phyloP scores from a whole-genome alignment of 2,797 vertebrate species.

The Channallabes apus region DNA sequence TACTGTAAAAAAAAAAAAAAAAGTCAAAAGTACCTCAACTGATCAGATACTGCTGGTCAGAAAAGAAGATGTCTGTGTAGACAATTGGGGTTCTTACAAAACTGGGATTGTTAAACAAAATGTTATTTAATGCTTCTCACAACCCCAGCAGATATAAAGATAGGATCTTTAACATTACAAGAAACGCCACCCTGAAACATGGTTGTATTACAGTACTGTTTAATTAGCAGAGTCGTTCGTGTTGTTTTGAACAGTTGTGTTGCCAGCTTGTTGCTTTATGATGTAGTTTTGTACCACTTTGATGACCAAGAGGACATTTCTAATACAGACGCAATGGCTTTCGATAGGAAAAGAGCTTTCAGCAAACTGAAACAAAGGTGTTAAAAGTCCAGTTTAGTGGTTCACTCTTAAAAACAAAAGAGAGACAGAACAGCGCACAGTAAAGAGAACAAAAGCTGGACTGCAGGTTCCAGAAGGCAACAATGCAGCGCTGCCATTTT shows the following conservation, averaged over 20 bases:
- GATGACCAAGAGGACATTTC: not conserved
- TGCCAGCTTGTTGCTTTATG: not conserved
- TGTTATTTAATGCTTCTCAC: not conserved
- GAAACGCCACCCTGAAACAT: not conserved
- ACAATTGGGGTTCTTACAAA: not conserved
- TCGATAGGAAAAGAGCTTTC: slow-evolving; percentile 3
- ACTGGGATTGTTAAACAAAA: not conserved
- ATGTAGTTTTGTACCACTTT: slow-evolving; percentile 4
- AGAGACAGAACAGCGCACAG: not conserved
- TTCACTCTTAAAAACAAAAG: not conserved
- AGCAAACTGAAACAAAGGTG: not conserved
- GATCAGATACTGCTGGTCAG: not conserved
- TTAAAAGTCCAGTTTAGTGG: not conserved
- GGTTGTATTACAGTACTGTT: too few relatives aligned
- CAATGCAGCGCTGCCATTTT: not conserved
- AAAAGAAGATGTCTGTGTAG: not conserved
- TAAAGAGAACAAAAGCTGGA: not conserved
- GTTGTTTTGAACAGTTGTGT: not conserved
- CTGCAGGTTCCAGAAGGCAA: not conserved
- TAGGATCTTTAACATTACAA: not conserved
- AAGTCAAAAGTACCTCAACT: not conserved
- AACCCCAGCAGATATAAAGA: not conserved
- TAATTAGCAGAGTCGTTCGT: not conserved
- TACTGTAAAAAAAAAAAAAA: not conserved
- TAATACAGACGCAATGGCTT: not conserved